phyloP scores from a whole-genome alignment of 2,888 invertebrate genomes.

The Encarsia formosa region DNA sequence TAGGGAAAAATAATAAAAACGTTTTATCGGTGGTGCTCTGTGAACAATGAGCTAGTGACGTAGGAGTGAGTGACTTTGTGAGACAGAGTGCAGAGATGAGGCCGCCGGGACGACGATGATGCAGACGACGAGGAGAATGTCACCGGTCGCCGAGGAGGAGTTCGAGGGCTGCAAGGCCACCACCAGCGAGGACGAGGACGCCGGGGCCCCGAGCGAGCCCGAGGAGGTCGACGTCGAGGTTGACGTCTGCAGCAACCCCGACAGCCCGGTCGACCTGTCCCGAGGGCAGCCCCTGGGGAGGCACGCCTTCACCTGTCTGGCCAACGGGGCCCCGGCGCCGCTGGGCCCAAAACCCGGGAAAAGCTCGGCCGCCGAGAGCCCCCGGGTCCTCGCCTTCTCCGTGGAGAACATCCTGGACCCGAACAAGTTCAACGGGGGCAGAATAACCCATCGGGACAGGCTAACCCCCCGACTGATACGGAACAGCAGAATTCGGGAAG shows the following conservation, averaged over 20 bases:
- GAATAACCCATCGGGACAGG: slow-evolving; percentile 39
- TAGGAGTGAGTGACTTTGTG: too few species aligned
- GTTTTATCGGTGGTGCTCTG: too few species aligned
- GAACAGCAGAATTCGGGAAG: slow-evolving; percentile 35
- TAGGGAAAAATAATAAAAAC: too few species aligned
- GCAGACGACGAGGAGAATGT: not conserved
- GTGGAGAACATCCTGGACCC: slow-evolving; percentile 89
- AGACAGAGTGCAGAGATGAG: too few species aligned
- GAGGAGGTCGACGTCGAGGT: slow-evolving; percentile 37
- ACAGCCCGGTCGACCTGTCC: slow-evolving; percentile 51
- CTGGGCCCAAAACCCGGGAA: not conserved
- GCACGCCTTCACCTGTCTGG: not conserved
- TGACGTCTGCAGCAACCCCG: slow-evolving; percentile 32
- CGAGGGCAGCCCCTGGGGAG: not conserved
- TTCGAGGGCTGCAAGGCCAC: not conserved
- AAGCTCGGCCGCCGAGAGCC: slow-evolving; percentile 47
- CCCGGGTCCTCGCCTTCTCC: slow-evolving; percentile 75
- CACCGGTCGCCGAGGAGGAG: slow-evolving; percentile 7
- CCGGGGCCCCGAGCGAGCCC: not conserved
- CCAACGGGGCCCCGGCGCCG: not conserved
- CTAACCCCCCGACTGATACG: slow-evolving; percentile 40
- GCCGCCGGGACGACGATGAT: not conserved
- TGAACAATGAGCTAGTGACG: too few species aligned
- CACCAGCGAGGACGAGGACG: not conserved
- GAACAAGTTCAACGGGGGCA: slow-evolving; percentile 77